A percentile compares a stretch with the other conserved stretches of the same genome.
These are phyloP conservation scores for Lepus timidus DNA, from an alignment of 2,113 vertebrate genomes.

Conservation along the genomic window DNA sequence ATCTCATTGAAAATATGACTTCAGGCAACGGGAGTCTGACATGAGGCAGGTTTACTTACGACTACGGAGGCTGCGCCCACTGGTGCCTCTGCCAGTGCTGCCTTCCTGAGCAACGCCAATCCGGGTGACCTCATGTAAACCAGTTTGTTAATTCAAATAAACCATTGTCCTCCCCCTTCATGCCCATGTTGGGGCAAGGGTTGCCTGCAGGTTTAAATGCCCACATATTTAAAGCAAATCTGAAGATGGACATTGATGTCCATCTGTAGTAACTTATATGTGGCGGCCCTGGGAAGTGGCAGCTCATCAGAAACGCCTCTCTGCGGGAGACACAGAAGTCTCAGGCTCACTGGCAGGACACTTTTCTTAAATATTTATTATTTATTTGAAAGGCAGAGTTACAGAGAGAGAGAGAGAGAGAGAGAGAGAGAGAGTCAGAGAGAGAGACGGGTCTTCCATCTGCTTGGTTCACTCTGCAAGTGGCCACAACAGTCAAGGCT, in stretches of 20 bases:
- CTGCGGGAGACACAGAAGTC: neutral
- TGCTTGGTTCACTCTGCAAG: too few relatives aligned
- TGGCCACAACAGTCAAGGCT: too few relatives aligned
- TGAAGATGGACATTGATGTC: neutral
- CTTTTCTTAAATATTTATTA: too few relatives aligned
- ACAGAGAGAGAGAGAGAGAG: too few relatives aligned
- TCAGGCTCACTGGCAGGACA: neutral
- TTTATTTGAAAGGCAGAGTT: too few relatives aligned
- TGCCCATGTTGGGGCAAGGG: neutral
- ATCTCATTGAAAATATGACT: slow-evolving; percentile 21
- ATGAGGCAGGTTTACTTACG: neutral
- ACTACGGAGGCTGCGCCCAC: neutral
- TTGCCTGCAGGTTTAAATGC: neutral
- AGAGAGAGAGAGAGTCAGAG: too few relatives aligned
- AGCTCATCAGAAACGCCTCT: neutral
- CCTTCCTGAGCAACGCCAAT: neutral
- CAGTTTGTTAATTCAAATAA: neutral
- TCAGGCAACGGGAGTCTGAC: slow-evolving; percentile 11
- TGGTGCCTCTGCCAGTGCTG: neutral
- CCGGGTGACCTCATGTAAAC: neutral
- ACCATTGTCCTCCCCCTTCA: neutral
- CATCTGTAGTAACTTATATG: neutral
- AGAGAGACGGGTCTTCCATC: too few relatives aligned
- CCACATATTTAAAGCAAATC: neutral
- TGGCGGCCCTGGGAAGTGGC: neutral